Evolutionary conservation across 2,113 vertebrate species (phyloP).

Genomic region (Macroglossus sobrinus): DNA sequence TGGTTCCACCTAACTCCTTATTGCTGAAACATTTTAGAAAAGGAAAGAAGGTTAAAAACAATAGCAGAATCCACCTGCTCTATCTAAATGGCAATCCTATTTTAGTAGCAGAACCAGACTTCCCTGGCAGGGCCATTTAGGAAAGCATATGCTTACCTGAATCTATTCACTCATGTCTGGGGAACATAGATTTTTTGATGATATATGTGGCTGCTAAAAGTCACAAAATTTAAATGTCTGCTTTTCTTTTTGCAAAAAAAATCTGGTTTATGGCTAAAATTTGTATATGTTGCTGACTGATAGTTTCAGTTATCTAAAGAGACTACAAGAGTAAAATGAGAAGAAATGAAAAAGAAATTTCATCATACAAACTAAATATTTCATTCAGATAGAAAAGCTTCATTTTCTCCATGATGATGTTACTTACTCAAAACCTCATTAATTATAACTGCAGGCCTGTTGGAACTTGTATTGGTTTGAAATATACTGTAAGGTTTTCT

Average conservation of each 20-base stretch:
- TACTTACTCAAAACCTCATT: not conserved
- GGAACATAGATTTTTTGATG: not conserved
- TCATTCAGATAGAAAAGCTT: not conserved
- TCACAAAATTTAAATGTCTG: not conserved
- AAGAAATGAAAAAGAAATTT: not conserved
- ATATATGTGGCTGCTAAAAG: not conserved
- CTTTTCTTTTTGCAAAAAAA: not conserved
- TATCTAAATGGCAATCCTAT: slow-evolving; percentile 39
- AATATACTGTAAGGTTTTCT: not conserved
- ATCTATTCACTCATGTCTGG: slow-evolving; percentile 1
- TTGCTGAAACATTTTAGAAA: slow-evolving; percentile 9
- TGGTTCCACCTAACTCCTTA: not conserved
- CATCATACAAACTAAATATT: not conserved
- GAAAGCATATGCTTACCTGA: slow-evolving; percentile 39
- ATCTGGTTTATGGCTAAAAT: not conserved
- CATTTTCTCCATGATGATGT: not conserved
- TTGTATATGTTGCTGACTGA: not conserved
- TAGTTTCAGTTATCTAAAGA: not conserved
- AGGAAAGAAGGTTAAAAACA: not conserved
- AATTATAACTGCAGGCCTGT: not conserved
- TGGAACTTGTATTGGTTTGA: not conserved
- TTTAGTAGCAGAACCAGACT: slow-evolving; percentile 51
- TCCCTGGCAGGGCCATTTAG: not conserved
- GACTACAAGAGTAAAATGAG: not conserved
- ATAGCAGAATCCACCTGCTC: slow-evolving; percentile 29